These are phyloP conservation scores for Lordiphosa stackelbergi DNA, from an alignment of 1,140 invertebrate species.

Conservation along the genomic window DNA sequence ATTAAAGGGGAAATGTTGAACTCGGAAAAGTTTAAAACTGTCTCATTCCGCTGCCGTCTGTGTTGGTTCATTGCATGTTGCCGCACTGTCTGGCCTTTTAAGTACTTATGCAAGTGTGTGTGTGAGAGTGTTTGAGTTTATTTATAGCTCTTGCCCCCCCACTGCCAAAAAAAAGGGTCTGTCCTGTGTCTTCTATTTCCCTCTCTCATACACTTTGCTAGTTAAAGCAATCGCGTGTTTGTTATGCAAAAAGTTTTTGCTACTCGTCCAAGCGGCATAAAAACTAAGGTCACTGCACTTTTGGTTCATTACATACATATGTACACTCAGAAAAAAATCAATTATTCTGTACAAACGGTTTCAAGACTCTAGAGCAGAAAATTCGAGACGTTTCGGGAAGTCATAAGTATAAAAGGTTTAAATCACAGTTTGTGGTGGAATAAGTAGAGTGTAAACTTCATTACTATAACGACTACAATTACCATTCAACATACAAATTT, in stretches of 20 bases:
- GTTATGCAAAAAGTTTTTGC: slow-evolving; percentile 71
- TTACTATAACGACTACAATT: too few species aligned
- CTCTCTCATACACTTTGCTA: slow-evolving; percentile 9
- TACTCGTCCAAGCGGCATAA: slow-evolving; percentile 32
- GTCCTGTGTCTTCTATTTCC: slow-evolving; percentile 12
- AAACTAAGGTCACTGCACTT: slow-evolving; percentile 67
- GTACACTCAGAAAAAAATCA: slow-evolving; percentile 13
- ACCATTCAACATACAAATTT: too few species aligned
- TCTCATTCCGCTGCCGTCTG: slow-evolving; percentile 1
- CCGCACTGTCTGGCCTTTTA: slow-evolving; percentile 69
- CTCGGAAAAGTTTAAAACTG: slow-evolving; percentile 1
- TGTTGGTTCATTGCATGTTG: slow-evolving; percentile 68
- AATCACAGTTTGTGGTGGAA: too few species aligned
- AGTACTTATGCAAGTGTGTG: slow-evolving; percentile 47
- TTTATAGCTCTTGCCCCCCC: slow-evolving; percentile 47
- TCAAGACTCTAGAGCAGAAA: too few species aligned
- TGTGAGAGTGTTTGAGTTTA: slow-evolving; percentile 37
- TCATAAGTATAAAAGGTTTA: too few species aligned
- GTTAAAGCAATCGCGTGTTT: slow-evolving; percentile 67
- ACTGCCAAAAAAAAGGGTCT: slow-evolving; percentile 27
- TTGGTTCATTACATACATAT: slow-evolving; percentile 36
- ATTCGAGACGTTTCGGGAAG: too few species aligned
- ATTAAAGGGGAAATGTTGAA: background rate
- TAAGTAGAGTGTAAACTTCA: too few species aligned
- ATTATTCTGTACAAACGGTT: background rate